Conservation (phyloP, 2,888 invertebrate species). For the Eupithecia vulgata region DNA sequence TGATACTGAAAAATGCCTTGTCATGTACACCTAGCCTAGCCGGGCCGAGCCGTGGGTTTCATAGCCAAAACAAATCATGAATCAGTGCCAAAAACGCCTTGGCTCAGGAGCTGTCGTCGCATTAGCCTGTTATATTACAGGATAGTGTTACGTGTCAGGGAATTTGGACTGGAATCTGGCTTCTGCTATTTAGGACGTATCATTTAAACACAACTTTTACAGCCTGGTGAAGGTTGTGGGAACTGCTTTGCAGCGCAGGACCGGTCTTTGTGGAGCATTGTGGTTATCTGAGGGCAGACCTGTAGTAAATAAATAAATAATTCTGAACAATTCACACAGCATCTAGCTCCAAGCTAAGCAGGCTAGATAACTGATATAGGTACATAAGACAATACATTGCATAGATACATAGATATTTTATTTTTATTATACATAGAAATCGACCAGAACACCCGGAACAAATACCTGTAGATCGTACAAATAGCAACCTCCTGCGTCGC, state of each 20-base stretch:
- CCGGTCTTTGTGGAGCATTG: background rate
- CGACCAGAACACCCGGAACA: no score
- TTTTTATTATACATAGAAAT: no score
- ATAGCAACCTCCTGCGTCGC: no score
- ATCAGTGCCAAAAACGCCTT: slow-evolving; percentile 76
- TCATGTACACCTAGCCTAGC: slow-evolving; percentile 40
- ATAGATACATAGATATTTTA: no score
- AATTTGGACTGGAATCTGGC: slow-evolving; percentile 39
- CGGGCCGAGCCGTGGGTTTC: slow-evolving; percentile 56
- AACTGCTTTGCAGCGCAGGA: background rate
- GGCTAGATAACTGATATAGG: no score
- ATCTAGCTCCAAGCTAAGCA: no score
- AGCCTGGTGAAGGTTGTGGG: background rate
- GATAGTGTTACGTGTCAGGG: slow-evolving; percentile 44
- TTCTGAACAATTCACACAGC: no score
- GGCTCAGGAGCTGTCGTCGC: slow-evolving; percentile 46
- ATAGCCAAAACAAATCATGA: slow-evolving; percentile 82
- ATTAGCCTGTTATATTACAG: slow-evolving; percentile 49
- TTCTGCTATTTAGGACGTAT: slow-evolving; percentile 8
- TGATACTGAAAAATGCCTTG: slow-evolving; percentile 12
- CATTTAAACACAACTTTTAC: background rate
- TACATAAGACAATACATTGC: no score
- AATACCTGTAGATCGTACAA: no score
- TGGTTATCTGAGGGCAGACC: background rate
- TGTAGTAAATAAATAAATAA: no score